Evolutionary conservation across 1,140 invertebrate genomes (phyloP), one percentile per base, ranked within the genome.

Genomic region (Leptopilina boulardi): DNA sequence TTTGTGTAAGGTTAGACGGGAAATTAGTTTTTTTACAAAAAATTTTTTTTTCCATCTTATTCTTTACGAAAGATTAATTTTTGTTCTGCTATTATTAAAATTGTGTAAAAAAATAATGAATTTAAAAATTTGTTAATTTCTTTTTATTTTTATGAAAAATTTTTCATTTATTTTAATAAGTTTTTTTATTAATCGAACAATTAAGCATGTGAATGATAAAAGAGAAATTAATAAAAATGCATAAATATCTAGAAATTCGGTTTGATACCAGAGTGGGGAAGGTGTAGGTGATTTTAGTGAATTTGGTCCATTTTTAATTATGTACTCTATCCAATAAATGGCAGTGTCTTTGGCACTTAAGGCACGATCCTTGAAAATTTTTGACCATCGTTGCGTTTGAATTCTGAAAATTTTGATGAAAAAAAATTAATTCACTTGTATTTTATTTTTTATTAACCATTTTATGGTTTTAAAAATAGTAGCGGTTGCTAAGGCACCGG

Each of bases 261-360:
- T 82, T 81, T 92, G 89, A 81, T 88, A 91, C 87, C 89, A 90
- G 8, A 78, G 70, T 1, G 92, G 80, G 23, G 89, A 73, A 1
- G 83, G 54, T 0, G 83, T 88, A 0, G 88, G 83, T 13, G 89
- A 89, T 74, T 83, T 82, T 5, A 76, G 21, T 84, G 78, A 23
- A 80, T 79, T 13, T 2, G 71, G 47, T 1, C 90, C 85, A 73
- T 93, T 89, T 15, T 91, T 86, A 2, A 87, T 83, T 0, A 90
- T 85, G 70, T 92, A 92, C 81, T 92, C 92, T 0, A 91, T 81
- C 91, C 91, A 92, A 76, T 86, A 92, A 71, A 90, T 74, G 5
- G 91, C 89, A 1, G 80, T 85, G 3, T 91, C 85, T 56, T 90
- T 66, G 0, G 91, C 83, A 23, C 79, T 83, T 34, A 86, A 77